phyloP scores from a whole-genome alignment of 2,888 invertebrate genomes.

The Eucriotettix oculatus region DNA sequence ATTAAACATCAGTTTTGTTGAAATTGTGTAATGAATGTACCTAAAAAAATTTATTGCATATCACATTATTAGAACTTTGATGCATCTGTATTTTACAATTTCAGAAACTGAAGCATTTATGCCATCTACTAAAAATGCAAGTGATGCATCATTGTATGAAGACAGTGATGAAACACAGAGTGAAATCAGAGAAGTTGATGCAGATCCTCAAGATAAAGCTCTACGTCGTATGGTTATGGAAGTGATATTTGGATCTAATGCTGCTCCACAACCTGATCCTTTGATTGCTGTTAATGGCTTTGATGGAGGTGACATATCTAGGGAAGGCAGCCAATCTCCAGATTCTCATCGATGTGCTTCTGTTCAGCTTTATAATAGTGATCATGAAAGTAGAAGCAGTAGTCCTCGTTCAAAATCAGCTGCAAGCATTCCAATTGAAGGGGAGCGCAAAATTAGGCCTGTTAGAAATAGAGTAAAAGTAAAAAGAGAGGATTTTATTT shows the following conservation, averaged over 20 bases:
- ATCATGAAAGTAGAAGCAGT: not conserved
- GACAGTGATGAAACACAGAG: too few species aligned
- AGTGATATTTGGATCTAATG: slow-evolving; percentile 23
- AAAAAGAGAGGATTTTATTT: slow-evolving; percentile 52
- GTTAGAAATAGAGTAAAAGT: slow-evolving; percentile 46
- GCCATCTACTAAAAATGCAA: too few species aligned
- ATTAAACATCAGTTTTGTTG: too few species aligned
- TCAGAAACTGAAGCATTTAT: too few species aligned
- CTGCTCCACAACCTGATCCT: not conserved
- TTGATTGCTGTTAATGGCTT: not conserved
- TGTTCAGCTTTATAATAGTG: not conserved
- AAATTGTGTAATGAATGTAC: too few species aligned
- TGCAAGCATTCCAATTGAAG: slow-evolving; percentile 14
- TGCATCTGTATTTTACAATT: too few species aligned
- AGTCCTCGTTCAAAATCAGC: not conserved
- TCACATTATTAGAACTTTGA: too few species aligned
- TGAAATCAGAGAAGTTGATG: not conserved
- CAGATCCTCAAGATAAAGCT: not conserved
- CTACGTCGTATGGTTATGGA: slow-evolving; percentile 25
- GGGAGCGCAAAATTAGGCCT: slow-evolving; percentile 32
- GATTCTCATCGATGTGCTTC: not conserved
- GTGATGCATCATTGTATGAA: too few species aligned
- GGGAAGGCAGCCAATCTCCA: not conserved
- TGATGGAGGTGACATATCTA: not conserved
- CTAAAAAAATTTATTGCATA: too few species aligned